Base-by-base conservation (phyloP, 1,140 invertebrate species). In the Scaptomyza hsui region DNA sequence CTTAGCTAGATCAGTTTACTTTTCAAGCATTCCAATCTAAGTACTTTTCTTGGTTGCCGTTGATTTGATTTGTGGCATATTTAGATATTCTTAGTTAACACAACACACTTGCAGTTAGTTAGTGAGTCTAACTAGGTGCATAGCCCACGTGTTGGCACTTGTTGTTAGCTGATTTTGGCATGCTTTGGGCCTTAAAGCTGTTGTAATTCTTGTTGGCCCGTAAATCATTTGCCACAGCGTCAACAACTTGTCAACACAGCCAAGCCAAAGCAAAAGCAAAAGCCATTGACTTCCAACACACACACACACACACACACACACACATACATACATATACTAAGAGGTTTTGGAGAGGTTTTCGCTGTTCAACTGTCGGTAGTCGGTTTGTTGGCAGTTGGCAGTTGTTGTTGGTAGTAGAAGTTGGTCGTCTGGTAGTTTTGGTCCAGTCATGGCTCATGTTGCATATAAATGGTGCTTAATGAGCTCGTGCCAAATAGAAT, bases 401-500 rank as follows among this genome's bases (percentile, higher is more conserved):
- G 3, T 52, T 9, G 60, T 21, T 48, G 49, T 73, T 47, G 37
- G 55, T 29, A 48, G 64, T 63, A 51, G 64, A 68, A 29, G 26
- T 29, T 75, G 55, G 75, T 75, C 75, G 69, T 63, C 37, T 57
- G 61, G 61, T 42, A 44, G 61, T 86, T 81, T 88, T 86, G 82
- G 77, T 67, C 77, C 77, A 86, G 81, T 85, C 73, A 85, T 77
- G 77, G 69, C 73, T 77, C 70, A 83, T 88, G 85, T 85, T 89
- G 85, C 85, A 89, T 89, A 85, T 89, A 89, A 89, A 89, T 89
- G 85, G 76, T 72, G 79, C 85, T 89, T 89, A 89, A 89, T 89
- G 85, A 85, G 85, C 85, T 89, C 85, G 85, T 89, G 85, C 85
- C 85, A 89, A 89, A 89, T 89, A 78, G 85, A 89, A 89, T 89